Percentiles rank a stretch among this genome's conserved stretches.
phyloP scores from a whole-genome alignment of 2,113 vertebrate species.

The Cyanistes caeruleus region DNA sequence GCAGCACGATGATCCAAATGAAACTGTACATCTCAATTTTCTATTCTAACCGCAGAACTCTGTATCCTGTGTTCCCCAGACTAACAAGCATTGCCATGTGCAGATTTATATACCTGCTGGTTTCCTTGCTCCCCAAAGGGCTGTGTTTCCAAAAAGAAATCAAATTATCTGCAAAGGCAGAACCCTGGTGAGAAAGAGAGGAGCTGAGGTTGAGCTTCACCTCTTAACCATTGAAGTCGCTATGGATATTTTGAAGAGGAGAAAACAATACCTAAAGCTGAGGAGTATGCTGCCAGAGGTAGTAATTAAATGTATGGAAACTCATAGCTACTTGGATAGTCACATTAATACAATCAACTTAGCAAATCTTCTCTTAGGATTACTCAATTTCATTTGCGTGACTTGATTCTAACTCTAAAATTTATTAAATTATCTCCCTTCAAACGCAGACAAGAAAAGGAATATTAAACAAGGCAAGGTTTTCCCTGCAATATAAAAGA shows the following conservation, averaged over 20 bases:
- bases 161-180: neutral
- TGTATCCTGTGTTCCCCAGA: neutral
- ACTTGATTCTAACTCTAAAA: neutral
- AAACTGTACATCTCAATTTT: neutral
- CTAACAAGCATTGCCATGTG: neutral
- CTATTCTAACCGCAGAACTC: neutral
- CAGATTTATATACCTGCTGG: neutral
- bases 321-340: neutral
- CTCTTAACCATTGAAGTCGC: neutral
- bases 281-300: neutral
- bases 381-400: neutral
- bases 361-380: neutral
- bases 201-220: neutral
- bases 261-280: neutral
- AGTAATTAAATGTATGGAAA: neutral
- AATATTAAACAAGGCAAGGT: neutral
- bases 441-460: neutral
- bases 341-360: neutral
- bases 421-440: neutral
- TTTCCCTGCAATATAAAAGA: neutral
- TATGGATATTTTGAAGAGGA: neutral
- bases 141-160: neutral
- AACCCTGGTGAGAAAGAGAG: neutral
- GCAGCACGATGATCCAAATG: neutral
- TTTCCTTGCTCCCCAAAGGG: neutral